Conservation (phyloP, 2,113 vertebrate species). For the Glaucidium brasilianum region DNA sequence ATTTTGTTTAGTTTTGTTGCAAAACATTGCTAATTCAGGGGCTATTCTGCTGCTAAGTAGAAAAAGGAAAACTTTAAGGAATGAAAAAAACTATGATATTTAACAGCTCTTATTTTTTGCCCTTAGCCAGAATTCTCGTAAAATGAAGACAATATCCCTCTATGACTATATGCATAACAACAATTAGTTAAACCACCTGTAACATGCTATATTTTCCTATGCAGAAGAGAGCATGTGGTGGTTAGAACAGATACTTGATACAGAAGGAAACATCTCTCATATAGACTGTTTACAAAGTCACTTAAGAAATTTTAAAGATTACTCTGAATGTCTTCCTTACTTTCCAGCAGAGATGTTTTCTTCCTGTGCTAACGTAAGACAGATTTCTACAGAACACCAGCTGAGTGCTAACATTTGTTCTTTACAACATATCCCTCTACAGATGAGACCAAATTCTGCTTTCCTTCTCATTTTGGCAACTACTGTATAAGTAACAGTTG, state of each 20-base stretch:
- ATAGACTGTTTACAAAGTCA: background rate
- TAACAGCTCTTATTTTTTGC: background rate
- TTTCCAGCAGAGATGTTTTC: constrained; percentile 10
- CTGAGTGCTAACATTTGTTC: background rate
- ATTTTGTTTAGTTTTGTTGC: background rate
- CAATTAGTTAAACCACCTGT: background rate
- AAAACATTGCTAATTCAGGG: background rate
- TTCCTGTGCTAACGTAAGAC: background rate
- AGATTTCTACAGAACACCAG: background rate
- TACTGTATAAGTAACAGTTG: background rate
- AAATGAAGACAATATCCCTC: background rate
- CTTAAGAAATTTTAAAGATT: background rate
- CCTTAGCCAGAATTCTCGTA: background rate
- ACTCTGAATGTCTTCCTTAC: background rate
- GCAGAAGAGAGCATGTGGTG: background rate
- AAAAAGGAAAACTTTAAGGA: background rate
- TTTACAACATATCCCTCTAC: background rate
- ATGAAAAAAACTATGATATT: background rate
- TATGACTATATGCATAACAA: background rate
- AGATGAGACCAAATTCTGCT: background rate
- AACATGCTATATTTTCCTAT: background rate
- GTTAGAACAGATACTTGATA: background rate
- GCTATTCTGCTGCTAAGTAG: background rate
- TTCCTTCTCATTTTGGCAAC: background rate
- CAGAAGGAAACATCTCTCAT: background rate